A percentile compares a stretch with the other conserved stretches of the same genome.
Conservation (phyloP, 2,113 vertebrate genomes). For the Oxyruncus cristatus region DNA sequence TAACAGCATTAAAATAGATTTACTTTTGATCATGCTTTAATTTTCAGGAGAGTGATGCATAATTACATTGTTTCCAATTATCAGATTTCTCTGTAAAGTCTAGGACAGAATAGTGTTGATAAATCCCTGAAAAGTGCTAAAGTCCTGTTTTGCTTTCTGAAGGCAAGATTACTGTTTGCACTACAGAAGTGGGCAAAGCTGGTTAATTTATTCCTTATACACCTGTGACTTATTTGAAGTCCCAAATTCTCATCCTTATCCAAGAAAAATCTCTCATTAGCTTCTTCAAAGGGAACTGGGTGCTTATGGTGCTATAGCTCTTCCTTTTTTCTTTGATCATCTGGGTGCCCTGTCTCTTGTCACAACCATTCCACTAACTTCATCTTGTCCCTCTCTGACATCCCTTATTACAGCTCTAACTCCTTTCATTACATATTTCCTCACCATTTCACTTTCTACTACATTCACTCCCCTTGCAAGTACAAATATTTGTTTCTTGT, state of each 20-base stretch:
- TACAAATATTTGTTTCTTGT: neutral
- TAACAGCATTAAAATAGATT: neutral
- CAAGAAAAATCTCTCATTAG: neutral
- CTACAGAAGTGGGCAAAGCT: neutral
- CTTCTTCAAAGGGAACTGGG: neutral
- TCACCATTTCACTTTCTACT: neutral
- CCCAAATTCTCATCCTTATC: neutral
- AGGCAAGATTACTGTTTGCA: neutral
- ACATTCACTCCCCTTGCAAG: rapidly evolving
- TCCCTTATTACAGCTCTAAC: neutral
- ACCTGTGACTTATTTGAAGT: neutral
- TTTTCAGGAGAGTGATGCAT: neutral
- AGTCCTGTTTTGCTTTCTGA: neutral
- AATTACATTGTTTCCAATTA: neutral
- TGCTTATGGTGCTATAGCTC: neutral
- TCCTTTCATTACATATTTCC: neutral
- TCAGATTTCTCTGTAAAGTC: neutral
- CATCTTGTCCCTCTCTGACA: neutral
- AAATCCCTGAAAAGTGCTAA: neutral
- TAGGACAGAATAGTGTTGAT: neutral
- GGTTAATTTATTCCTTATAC: neutral
- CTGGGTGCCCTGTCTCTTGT: neutral
- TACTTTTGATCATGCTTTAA: neutral
- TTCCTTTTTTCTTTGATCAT: neutral
- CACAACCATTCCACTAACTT: neutral